Evolutionary conservation across 2,888 invertebrate genomes (phyloP), one percentile per base, ranked within the genome.

Genomic region (Melinaea menophilus): DNA sequence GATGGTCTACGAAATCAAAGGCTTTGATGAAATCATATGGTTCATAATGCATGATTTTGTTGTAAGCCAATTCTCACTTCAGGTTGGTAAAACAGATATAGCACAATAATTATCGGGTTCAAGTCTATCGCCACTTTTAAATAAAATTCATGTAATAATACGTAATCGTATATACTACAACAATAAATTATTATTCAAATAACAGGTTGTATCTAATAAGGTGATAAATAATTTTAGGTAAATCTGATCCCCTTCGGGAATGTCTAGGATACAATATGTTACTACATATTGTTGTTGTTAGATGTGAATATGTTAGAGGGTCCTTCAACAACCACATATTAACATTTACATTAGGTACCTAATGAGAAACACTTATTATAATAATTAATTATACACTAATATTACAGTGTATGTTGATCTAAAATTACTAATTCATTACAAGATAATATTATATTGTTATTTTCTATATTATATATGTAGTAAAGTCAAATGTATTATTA

Each of bases 181-280:
- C 41, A 41, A 41, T 41, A 41, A 9, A 0, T 37, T 56, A 2
- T 41, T 9, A 41, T 41, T 9, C 2, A 41, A 41, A 41, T 9
- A 11, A 41, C 41, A 9, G 9, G 41, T 37, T 5, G 2, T 41
- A 41, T 41, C 41, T 41, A 41, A 41, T 41, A 9, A 41, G 9
- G 7, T 9, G 3, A 31, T 35, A 34, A 56, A 31, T 34, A 7
- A 56, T 35, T 13, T 56, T 12, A 33, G 33, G 11, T 35, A 34
- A 56, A 56, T 56, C n/a, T 31, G 34, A 35, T 37, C 33, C 31
- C 34, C 35, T 56, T 51, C n/a, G 56, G 37, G 56, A 56, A n/a
- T 37, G n/a, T 56, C 35, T 55, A 55, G 13, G 12, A 12, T 11
- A 41, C 9, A 41, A 41, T 9, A 9, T 35, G 7, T 51, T 7